Conservation (phyloP, 2,113 vertebrate species). For the Forbesichthys agassizii region DNA sequence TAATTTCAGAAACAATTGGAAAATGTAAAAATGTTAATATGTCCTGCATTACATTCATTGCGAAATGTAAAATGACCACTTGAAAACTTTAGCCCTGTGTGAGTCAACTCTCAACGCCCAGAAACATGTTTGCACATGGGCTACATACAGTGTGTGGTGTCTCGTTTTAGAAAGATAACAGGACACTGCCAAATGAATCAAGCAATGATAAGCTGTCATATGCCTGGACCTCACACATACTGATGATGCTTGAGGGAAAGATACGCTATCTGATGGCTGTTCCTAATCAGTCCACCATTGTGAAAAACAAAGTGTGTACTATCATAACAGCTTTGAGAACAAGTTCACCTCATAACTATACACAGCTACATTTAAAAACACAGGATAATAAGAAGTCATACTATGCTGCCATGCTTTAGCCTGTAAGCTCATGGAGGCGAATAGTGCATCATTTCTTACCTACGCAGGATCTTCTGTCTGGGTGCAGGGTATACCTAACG, state of each 20-base stretch:
- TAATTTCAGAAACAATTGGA: no score
- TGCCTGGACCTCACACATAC: conserved; percentile 67
- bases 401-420: no score
- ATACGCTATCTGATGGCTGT: conserved; percentile 60
- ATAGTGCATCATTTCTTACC: conserved; percentile 77
- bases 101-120: conserved; percentile 25
- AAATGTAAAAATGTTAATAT: no score
- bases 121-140: conserved; percentile 47
- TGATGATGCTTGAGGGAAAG: conserved; percentile 37
- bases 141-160: conserved; percentile 33
- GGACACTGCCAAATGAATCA: conserved; percentile 43
- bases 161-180: conserved; percentile 31
- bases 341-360: conserved; percentile 22
- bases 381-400: no score
- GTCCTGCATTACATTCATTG: no score
- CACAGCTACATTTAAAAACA: background rate
- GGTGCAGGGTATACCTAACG: conserved; percentile 84
- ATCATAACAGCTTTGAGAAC: conserved; percentile 25
- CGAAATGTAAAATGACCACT: no score
- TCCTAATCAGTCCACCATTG: conserved; percentile 56
- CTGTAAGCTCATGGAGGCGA: no score
- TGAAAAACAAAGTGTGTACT: conserved; percentile 42
- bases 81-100: conserved; percentile 3
- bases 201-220: conserved; percentile 46
- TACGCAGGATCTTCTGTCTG: conserved; percentile 86